Evolutionary conservation across 2,113 vertebrate genomes (phyloP).

Genomic region (Myodes glareolus): DNA sequence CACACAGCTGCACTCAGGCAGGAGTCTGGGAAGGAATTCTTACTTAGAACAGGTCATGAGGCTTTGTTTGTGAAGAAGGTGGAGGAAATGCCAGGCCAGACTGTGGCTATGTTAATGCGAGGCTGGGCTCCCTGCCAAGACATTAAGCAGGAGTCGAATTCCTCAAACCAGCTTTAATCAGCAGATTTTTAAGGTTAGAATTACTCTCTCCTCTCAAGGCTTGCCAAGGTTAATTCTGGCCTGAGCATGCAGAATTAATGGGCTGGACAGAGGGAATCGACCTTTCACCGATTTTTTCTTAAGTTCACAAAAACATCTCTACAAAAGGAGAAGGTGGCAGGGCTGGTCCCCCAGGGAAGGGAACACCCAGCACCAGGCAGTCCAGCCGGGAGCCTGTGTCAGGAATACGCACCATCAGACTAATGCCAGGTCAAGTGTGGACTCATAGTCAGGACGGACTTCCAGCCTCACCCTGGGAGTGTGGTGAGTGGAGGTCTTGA

Average conservation of each 20-base stretch:
- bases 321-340: slow-evolving; percentile 31
- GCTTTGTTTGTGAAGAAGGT: slow-evolving; percentile 75
- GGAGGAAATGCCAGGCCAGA: slow-evolving; percentile 81
- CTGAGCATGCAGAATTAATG: slow-evolving; percentile 93
- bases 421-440: accelerated
- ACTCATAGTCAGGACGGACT: not conserved
- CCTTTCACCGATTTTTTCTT: slow-evolving; percentile 74
- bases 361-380: not conserved
- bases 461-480: accelerated
- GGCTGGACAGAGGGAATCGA: slow-evolving; percentile 87
- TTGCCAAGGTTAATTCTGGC: slow-evolving; percentile 99
- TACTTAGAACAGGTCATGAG: slow-evolving; percentile 59
- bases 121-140: slow-evolving; percentile 94
- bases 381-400: accelerated
- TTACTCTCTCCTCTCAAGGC: slow-evolving; percentile 96
- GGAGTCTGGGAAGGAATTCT: slow-evolving; percentile 53
- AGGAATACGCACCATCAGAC: not conserved
- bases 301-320: slow-evolving; percentile 82
- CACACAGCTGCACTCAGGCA: accelerated
- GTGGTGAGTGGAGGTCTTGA: accelerated
- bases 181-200: slow-evolving; percentile 99
- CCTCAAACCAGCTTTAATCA: slow-evolving; percentile 99
- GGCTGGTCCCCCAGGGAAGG: not conserved
- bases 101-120: slow-evolving; percentile 94
- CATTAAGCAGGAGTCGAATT: slow-evolving; percentile 99